phyloP scores from a whole-genome alignment of 2,888 invertebrate species.

The Mystacides longicornis region DNA sequence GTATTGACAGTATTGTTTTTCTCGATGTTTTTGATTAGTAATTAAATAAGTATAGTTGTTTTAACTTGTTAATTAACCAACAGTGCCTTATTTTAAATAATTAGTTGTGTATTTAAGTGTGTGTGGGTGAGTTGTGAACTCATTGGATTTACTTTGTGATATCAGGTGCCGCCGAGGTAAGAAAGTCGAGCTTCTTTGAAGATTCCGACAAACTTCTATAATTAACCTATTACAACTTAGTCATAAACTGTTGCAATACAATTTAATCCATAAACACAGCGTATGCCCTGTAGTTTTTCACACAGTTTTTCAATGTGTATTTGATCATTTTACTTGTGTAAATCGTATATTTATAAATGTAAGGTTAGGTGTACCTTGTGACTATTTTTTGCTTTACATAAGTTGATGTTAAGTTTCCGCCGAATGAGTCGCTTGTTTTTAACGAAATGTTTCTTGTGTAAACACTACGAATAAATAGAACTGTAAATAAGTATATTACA shows the following conservation, averaged over 20 bases:
- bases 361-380: constrained; percentile 23
- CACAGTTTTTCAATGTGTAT: not conserved
- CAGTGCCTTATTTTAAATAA: constrained; percentile 15
- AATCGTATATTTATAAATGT: constrained; percentile 9
- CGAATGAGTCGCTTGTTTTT: constrained; percentile 7
- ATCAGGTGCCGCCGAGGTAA: constrained; percentile 53
- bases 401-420: constrained; percentile 6
- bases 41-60: constrained; percentile 18
- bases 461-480: too few relatives aligned
- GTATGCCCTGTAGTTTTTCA: not conserved
- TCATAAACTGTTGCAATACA: constrained; percentile 12
- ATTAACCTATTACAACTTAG: constrained; percentile 16
- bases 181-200: constrained; percentile 27
- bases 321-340: not conserved
- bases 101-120: constrained; percentile 17
- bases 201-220: constrained; percentile 23
- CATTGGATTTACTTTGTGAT: constrained; percentile 40
- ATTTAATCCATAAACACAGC: not conserved
- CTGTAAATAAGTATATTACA: too few relatives aligned
- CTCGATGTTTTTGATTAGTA: constrained; percentile 35
- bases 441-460: too few relatives aligned
- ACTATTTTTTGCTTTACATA: constrained; percentile 18
- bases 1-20: constrained; percentile 41
- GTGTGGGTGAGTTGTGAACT: constrained; percentile 32
- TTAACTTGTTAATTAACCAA: constrained; percentile 11